Conservation (phyloP, 1,140 invertebrate genomes). For the Drosophila ficusphila region DNA sequence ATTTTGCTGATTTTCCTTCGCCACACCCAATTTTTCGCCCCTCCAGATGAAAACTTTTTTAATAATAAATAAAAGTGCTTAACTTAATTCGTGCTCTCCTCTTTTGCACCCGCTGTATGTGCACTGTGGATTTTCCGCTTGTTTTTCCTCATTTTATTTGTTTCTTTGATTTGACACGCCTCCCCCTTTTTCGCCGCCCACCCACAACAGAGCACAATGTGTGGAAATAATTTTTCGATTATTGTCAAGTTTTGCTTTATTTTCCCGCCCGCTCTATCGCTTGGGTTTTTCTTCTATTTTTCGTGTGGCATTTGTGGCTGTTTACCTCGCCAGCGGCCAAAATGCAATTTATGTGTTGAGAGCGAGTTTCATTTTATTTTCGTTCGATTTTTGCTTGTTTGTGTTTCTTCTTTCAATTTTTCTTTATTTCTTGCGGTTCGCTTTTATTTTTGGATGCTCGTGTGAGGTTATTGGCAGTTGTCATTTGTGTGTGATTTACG, state of each 20-base stretch:
- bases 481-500: constrained; percentile 78
- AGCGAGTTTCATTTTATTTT: constrained; percentile 35
- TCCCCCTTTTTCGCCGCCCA: neutral
- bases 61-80: constrained; percentile 82
- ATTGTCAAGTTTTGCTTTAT: constrained; percentile 77
- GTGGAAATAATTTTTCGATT: constrained; percentile 79
- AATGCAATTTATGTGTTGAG: constrained; percentile 78
- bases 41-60: constrained; percentile 68
- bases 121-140: constrained; percentile 27
- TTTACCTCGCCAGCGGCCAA: constrained; percentile 76
- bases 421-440: constrained; percentile 23
- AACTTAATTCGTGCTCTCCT: constrained; percentile 72
- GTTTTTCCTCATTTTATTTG: constrained; percentile 67
- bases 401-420: constrained; percentile 35
- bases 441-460: constrained; percentile 52
- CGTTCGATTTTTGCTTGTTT: constrained; percentile 24
- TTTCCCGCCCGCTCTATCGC: constrained; percentile 19
- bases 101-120: neutral
- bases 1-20: constrained; percentile 57
- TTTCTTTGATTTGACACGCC: constrained; percentile 72
- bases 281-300: constrained; percentile 25
- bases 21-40: constrained; percentile 27
- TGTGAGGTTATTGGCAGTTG: constrained; percentile 70
- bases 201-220: constrained; percentile 26
- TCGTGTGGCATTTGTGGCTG: constrained; percentile 75